Conservation (phyloP, 2,113 vertebrate genomes). For the Pantherophis guttatus region DNA sequence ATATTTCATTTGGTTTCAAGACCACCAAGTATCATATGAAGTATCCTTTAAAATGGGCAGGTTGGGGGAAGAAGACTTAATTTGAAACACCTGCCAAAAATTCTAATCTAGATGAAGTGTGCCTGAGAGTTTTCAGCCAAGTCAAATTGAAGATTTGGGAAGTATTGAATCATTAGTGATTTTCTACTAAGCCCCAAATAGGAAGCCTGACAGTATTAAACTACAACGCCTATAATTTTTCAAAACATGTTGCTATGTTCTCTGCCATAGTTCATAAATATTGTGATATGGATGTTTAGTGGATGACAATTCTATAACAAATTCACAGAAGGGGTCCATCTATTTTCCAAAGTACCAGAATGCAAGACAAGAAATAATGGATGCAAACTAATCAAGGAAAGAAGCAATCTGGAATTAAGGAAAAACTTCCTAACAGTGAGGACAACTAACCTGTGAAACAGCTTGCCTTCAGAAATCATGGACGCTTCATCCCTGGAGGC, state of each 20-base stretch:
- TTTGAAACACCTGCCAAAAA: not conserved
- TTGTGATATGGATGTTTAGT: not conserved
- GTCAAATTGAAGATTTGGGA: not conserved
- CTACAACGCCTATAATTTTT: not conserved
- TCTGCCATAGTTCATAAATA: not conserved
- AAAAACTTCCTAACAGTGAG: not conserved
- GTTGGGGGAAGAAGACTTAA: not conserved
- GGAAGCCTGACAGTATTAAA: not conserved
- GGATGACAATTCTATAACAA: not conserved
- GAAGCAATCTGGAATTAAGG: not conserved
- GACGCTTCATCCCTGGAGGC: not conserved
- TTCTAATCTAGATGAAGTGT: not conserved
- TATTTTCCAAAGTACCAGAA: not conserved
- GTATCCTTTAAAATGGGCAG: not conserved
- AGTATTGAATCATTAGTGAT: not conserved
- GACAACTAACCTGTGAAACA: not conserved
- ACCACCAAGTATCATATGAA: not conserved
- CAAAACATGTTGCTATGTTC: not conserved
- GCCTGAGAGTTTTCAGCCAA: not conserved
- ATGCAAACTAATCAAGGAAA: not conserved
- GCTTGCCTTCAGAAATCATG: not conserved
- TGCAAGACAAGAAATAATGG: not conserved
- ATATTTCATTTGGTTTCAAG: not conserved
- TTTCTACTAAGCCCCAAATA: not conserved
- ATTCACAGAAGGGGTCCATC: not conserved